Percentiles rank a stretch among this genome's conserved stretches.
Evolutionary conservation across 1,140 invertebrate species (phyloP).

Genomic region (Drosophila ercepeae): DNA sequence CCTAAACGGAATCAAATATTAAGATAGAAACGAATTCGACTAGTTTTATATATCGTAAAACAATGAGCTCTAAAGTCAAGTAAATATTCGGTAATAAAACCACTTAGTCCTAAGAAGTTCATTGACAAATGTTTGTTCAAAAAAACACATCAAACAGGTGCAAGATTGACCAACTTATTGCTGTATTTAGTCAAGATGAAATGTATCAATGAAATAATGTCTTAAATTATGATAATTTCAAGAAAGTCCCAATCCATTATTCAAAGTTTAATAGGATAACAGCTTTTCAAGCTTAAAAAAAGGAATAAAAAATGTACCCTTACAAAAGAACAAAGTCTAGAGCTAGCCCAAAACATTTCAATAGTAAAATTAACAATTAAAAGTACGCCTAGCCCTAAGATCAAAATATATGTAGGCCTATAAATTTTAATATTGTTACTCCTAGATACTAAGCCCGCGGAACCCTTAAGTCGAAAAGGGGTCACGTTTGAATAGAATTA

Average conservation of each 20-base stretch:
- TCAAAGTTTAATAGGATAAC: conserved; percentile 3
- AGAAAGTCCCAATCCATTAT: conserved; percentile 11
- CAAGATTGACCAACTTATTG: conserved; percentile 34
- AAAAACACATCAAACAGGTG: conserved; percentile 24
- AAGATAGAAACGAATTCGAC: conserved; percentile 53
- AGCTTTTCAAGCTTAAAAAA: conserved; percentile 45
- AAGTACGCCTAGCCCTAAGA: conserved; percentile 29
- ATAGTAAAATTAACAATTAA: conserved; percentile 63
- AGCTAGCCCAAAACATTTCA: conserved; percentile 49
- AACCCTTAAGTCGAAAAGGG: not conserved
- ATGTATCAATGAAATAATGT: conserved; percentile 5
- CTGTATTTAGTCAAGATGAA: conserved; percentile 19
- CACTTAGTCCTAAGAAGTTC: conserved; percentile 21
- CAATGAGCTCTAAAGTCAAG: conserved; percentile 40
- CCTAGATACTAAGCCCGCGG: conserved; percentile 27
- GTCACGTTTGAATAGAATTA: conserved; percentile 18
- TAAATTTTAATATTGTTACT: conserved; percentile 46
- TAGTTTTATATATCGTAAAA: conserved; percentile 32
- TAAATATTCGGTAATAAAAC: conserved; percentile 40
- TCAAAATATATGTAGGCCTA: conserved; percentile 24
- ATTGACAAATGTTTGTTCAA: conserved; percentile 19
- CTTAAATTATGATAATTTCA: conserved; percentile 12
- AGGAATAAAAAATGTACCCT: conserved; percentile 23
- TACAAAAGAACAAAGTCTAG: conserved; percentile 44
- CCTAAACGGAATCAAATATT: conserved; percentile 42